A percentile compares a stretch with the other conserved stretches of the same genome.
Conservation (phyloP, 1,140 invertebrate genomes). For the Cardiocondyla obscurior region DNA sequence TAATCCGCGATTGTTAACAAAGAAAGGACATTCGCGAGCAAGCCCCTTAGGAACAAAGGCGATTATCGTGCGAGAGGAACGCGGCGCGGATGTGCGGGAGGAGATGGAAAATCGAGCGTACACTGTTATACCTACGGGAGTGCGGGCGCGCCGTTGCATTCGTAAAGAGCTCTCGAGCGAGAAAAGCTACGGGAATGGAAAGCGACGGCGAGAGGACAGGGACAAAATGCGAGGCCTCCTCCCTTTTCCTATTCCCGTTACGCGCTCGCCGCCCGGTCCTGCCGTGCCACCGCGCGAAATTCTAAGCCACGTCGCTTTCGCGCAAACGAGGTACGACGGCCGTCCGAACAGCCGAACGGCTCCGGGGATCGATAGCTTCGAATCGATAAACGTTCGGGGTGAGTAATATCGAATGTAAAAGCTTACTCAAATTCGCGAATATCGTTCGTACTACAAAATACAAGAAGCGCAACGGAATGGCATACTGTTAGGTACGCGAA, state of each 20-base stretch:
- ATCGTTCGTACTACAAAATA: neutral
- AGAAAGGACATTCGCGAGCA: conserved; percentile 14
- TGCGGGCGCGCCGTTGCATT: conserved; percentile 54
- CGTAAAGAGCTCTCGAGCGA: conserved; percentile 53
- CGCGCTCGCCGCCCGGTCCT: conserved; percentile 17
- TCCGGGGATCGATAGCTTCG: neutral
- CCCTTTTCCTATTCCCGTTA: conserved; percentile 15
- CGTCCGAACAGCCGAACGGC: neutral
- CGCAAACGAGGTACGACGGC: conserved; percentile 21
- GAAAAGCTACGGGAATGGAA: conserved; percentile 34
- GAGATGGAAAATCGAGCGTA: conserved; percentile 48
- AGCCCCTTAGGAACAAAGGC: neutral
- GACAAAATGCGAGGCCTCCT: neutral
- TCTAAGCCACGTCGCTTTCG: conserved; percentile 11
- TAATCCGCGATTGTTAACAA: conserved; percentile 28
- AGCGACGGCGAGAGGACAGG: neutral
- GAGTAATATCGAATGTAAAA: neutral
- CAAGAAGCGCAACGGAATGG: neutral
- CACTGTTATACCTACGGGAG: conserved; percentile 46
- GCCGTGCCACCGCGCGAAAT: conserved; percentile 27
- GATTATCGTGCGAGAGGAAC: conserved; percentile 16
- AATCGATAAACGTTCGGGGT: neutral
- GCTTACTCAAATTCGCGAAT: neutral
- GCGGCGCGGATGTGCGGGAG: neutral
- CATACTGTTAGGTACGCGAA: neutral